Evolutionary conservation across 2,888 invertebrate genomes (phyloP).

Genomic region (Leucoma salicis): DNA sequence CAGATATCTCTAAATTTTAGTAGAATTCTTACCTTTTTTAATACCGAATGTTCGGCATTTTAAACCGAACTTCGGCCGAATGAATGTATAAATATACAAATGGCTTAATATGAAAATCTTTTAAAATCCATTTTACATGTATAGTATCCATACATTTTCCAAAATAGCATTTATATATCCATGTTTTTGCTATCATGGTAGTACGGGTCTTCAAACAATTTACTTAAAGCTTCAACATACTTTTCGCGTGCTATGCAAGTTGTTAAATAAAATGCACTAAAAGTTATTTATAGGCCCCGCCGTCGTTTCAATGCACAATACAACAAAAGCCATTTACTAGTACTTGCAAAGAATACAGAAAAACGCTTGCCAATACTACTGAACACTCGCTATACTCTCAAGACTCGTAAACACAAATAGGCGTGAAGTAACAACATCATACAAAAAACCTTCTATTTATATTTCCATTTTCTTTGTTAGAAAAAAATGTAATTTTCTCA

Average conservation of each 20-base stretch:
- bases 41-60: too few relatives aligned
- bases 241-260: slow-evolving; percentile 30
- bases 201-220: too few relatives aligned
- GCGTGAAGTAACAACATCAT: slow-evolving; percentile 22
- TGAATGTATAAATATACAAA: too few relatives aligned
- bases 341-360: too few relatives aligned
- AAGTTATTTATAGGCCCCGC: slow-evolving; percentile 31
- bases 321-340: not conserved
- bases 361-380: not conserved
- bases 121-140: slow-evolving; percentile 10
- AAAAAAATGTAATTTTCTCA: slow-evolving; percentile 36
- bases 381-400: slow-evolving; percentile 1
- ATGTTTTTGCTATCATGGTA: slow-evolving; percentile 36
- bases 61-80: too few relatives aligned
- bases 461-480: slow-evolving; percentile 32
- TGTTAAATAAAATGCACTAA: slow-evolving; percentile 36
- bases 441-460: slow-evolving; percentile 41
- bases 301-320: not conserved
- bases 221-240: too few relatives aligned
- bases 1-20: too few relatives aligned
- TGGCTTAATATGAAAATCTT: not conserved
- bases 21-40: too few relatives aligned
- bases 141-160: too few relatives aligned
- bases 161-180: too few relatives aligned
- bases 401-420: slow-evolving; percentile 15